These are phyloP conservation scores for Athene noctua DNA, from an alignment of 2,113 vertebrate species.

Conservation along the genomic window DNA sequence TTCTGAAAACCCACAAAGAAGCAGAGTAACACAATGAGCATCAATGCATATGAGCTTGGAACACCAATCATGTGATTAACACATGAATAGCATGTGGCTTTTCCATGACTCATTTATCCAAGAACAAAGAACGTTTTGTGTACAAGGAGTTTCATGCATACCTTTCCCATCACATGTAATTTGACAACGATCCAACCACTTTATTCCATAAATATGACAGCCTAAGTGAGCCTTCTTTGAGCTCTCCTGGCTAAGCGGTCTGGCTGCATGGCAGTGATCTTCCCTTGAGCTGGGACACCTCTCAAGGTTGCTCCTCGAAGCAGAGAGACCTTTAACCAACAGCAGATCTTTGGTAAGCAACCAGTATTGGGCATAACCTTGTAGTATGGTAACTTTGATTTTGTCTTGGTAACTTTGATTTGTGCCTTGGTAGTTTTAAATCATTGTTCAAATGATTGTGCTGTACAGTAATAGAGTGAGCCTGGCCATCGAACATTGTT, in stretches of 20 bases:
- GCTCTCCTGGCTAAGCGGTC: background rate
- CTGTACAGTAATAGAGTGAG: background rate
- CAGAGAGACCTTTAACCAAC: background rate
- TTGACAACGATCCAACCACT: background rate
- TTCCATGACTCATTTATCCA: background rate
- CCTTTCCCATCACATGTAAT: background rate
- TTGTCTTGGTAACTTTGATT: background rate
- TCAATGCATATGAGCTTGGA: background rate
- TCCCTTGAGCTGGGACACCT: background rate
- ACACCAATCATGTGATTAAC: rapidly evolving
- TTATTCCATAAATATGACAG: background rate
- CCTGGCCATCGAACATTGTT: background rate
- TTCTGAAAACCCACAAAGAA: background rate
- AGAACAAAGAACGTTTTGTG: background rate
- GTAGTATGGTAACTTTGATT: background rate
- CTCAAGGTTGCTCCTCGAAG: background rate
- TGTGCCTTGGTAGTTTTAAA: background rate
- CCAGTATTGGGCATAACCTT: background rate
- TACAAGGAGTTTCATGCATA: background rate
- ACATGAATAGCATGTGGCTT: background rate
- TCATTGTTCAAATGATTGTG: background rate
- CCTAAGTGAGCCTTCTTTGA: background rate
- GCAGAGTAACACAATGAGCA: background rate
- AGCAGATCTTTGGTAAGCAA: background rate
- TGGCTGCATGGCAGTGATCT: background rate